Base-by-base conservation (phyloP, 2,888 invertebrate species). In the Elmis aenea region DNA sequence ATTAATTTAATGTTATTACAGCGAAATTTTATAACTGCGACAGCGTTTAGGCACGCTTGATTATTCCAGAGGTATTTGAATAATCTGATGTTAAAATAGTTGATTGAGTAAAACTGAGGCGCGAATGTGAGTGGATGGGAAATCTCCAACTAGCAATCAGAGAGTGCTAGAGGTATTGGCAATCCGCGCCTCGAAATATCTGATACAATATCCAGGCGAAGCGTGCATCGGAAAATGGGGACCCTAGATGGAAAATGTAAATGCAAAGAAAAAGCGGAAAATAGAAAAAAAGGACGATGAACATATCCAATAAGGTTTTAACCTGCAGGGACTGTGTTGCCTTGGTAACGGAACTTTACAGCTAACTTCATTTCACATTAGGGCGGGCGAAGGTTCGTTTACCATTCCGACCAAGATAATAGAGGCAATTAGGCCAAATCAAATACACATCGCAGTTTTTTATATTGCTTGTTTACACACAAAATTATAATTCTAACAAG, bases 241-340 rank as follows among this genome's bases (percentile, higher is more conserved):
- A 55, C 56, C 51, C 51, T 52, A 57, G 59, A 62, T 62, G 57
- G 62, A 62, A 61, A 63, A 64, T 63, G 62, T 62, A 63, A 61
- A 62, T 52, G 51, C 50, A 41, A 48, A 48, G 51, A 60, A 60
- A 61, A 64, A 58, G 57, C 58, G 58, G 60, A 56, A 60, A 64
- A 64, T 62, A 65, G 64, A 65, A 42, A 38, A 42, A 62, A 63
- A 63, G 64, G 64, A 59, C 62, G 64, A 62, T 61, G 59, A 64
- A 64, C 63, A 66, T 66, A 66, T 65, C 65, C 66, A 66, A 66
- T 66, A 66, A 66, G 65, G 65, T 61, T 64, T 61, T 65, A 66
- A 65, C 64, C 65, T 66, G 62, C 61, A 59, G 64, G 63, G 62
- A 62, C 50, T 51, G 54, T 40, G 64, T 66, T 59, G 61, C 61